Base-by-base conservation (phyloP, 2,797 vertebrate species). In the Sebastes matsubarae region DNA sequence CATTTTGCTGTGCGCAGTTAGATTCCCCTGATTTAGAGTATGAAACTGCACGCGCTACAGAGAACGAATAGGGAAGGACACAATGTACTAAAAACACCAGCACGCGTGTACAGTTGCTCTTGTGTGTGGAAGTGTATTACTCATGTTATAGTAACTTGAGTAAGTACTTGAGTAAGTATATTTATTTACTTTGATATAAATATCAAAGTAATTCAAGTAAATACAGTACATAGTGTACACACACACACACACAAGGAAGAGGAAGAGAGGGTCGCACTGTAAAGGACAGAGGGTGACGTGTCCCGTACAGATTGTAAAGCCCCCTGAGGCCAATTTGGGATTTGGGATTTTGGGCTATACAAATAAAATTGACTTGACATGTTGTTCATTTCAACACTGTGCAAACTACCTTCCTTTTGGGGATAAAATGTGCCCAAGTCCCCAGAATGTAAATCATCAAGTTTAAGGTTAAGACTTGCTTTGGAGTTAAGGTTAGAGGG, bases 81-180 rank as follows among this genome's bases (percentile, higher is more conserved):
- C 30, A 70, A 38, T 87, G 84, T 90, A 29, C 75, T 79, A 6
- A 75, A 80, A 79, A 55, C 80, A 72, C 10, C 38, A 38, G 25
- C 65, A 29, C 0, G 16, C 32, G 27, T 27, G 6, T 58, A 24
- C 42, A 12, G 55, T 30, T 67, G n/a, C 24, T 52, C 77, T 59
- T 46, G 24, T 54, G 46, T 42, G 61, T 36, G 24, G 32, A 27
- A n/a, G 36, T 20, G 13, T 64, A 24, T n/a, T 0, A 13, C 25
- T 29, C 16, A 9, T 46, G 38, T 42, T 42, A 42, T 16, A 42
- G 38, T 42, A 42, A 42, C 38, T 42, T 42, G 0, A 3, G 38
- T 42, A 42, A 42, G 38, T 42, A 42, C 14, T 42, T 42, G 38
- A 42, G 6, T 42, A 42, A 42, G 14, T 42, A 42, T 42, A 42